Conservation (phyloP, 2,797 vertebrate species). For the Oreochromis mossambicus region DNA sequence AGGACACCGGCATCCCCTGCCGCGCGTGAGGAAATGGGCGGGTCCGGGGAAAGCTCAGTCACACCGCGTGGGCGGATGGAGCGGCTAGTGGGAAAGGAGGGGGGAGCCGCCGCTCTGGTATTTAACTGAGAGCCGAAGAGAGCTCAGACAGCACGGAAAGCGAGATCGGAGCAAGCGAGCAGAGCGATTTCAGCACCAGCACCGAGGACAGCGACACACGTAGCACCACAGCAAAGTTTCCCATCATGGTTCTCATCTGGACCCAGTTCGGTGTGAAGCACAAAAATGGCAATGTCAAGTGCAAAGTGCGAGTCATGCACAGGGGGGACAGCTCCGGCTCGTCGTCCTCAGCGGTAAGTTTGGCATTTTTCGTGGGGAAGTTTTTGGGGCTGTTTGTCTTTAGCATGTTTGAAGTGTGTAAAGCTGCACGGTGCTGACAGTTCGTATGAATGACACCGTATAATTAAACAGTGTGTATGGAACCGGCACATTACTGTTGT, state of each 20-base stretch:
- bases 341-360: constrained; percentile 73
- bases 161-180: neutral
- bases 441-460: neutral
- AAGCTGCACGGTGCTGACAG: neutral
- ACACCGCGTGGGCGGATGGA: constrained; percentile 68
- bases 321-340: constrained; percentile 75
- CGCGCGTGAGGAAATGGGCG: constrained; percentile 60
- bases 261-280: constrained; percentile 80
- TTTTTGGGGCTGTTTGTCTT: neutral
- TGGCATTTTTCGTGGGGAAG: neutral
- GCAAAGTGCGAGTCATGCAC: constrained; percentile 80
- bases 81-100: constrained; percentile 36
- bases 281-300: constrained; percentile 81
- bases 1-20: constrained; percentile 72
- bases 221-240: neutral
- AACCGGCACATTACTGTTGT: neutral
- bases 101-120: constrained; percentile 55
- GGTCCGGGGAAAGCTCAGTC: constrained; percentile 75
- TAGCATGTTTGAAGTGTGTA: neutral
- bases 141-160: constrained; percentile 21
- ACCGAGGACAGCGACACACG: constrained; percentile 59
- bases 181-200: constrained; percentile 62
- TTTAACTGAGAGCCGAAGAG: constrained; percentile 50
- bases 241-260: constrained; percentile 81
- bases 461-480: neutral